Evolutionary conservation across 2,888 invertebrate species (phyloP).

Genomic region (Andrena fulva): DNA sequence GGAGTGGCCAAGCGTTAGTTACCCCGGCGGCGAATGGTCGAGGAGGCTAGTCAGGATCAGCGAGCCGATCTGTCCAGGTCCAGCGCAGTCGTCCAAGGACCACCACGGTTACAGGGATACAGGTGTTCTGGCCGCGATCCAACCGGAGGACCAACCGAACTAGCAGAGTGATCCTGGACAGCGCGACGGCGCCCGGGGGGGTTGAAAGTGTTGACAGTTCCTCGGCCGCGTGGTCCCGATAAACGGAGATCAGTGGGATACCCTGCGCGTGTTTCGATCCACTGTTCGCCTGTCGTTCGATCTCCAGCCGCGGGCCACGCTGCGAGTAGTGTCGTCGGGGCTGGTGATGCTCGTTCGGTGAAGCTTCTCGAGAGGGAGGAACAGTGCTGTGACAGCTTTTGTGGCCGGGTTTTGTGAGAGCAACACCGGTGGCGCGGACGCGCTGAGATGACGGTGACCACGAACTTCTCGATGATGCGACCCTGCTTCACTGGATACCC

Average conservation of each 20-base stretch:
- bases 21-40: conserved; percentile 48
- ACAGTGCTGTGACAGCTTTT: conserved; percentile 40
- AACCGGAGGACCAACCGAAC: conserved; percentile 2
- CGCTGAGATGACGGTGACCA: conserved; percentile 85
- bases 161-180: conserved; percentile 1
- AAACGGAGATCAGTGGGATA: not conserved
- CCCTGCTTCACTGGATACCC: conserved; percentile 86
- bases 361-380: not conserved
- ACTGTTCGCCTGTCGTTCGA: not conserved
- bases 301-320: not conserved
- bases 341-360: conserved; percentile 22
- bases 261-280: not conserved
- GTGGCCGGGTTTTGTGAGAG: conserved; percentile 21
- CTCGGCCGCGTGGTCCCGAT: not conserved
- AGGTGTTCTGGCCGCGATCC: conserved; percentile 30
- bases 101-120: conserved; percentile 10
- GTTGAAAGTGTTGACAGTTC: conserved; percentile 26
- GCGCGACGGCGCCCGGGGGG: not conserved
- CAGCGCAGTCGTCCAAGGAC: conserved; percentile 12
- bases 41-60: conserved; percentile 76
- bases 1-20: conserved; percentile 71
- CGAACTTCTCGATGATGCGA: conserved; percentile 85
- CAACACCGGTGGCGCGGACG: conserved; percentile 40
- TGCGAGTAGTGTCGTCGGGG: conserved; percentile 11
- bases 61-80: conserved; percentile 71